These are phyloP conservation scores for Meandrina meandrites DNA, from an alignment of 92 coral and sea anemone species.

Conservation along the genomic window DNA sequence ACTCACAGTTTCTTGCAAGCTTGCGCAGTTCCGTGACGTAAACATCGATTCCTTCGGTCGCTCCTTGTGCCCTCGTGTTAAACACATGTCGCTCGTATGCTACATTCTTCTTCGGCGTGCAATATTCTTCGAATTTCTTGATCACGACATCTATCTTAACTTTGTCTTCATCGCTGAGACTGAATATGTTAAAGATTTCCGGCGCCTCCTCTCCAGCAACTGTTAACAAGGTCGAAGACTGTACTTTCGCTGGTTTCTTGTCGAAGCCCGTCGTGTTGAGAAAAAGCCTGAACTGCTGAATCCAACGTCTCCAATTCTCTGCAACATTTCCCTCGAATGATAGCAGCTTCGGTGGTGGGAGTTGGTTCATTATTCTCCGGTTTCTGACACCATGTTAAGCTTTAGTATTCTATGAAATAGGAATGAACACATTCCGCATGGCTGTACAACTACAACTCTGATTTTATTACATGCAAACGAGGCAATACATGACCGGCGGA, in stretches of 20 bases:
- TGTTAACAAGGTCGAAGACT: constrained; percentile 43
- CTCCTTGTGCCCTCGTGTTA: constrained; percentile 44
- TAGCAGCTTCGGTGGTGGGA: constrained; percentile 26
- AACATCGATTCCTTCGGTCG: constrained; percentile 33
- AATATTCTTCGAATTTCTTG: constrained; percentile 37
- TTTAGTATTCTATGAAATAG: background rate
- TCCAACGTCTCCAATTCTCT: constrained; percentile 41
- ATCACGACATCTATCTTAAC: constrained; percentile 41
- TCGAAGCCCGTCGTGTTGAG: constrained; percentile 42
- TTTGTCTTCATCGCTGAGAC: constrained; percentile 19
- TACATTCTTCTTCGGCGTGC: constrained; percentile 46
- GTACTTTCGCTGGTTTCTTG: constrained; percentile 36
- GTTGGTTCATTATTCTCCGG: constrained; percentile 11
- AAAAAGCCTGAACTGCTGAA: constrained; percentile 24
- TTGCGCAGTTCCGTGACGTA: constrained; percentile 25
- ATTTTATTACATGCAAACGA: background rate
- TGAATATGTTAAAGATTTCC: constrained; percentile 42
- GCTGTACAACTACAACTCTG: background rate
- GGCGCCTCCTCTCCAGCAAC: constrained; percentile 46
- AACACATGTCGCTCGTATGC: too few relatives aligned
- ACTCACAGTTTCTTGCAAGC: constrained; percentile 42
- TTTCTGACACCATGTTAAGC: constrained; percentile 47
- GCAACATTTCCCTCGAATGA: constrained; percentile 41
- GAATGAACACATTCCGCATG: too few relatives aligned
- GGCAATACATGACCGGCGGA: background rate